These are phyloP conservation scores for Busseola fusca DNA, from an alignment of 2,888 invertebrate species.

Conservation along the genomic window DNA sequence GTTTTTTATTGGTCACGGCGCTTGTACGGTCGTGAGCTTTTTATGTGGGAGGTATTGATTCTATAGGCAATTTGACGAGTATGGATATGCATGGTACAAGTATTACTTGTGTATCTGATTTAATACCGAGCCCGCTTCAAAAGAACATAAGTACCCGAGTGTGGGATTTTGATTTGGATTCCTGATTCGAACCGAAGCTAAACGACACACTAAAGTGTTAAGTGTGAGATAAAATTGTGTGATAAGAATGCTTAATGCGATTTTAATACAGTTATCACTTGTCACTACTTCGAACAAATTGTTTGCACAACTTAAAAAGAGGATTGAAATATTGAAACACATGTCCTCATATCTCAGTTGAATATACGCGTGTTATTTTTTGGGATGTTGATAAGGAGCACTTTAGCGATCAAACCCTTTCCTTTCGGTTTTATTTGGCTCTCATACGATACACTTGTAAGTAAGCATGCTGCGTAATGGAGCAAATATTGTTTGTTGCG, in stretches of 20 bases:
- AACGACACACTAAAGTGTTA: conserved; percentile 47
- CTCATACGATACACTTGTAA: conserved; percentile 45
- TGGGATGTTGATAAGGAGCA: conserved; percentile 58
- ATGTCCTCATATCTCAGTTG: conserved; percentile 47
- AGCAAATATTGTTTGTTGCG: conserved; percentile 52
- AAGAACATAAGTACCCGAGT: conserved; percentile 43
- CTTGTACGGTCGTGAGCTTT: conserved; percentile 69
- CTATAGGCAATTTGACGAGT: conserved; percentile 66
- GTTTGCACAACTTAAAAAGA: conserved; percentile 55
- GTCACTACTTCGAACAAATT: conserved; percentile 55
- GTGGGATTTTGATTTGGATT: conserved; percentile 56
- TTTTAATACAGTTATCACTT: conserved; percentile 56
- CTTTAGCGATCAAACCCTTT: conserved; percentile 58
- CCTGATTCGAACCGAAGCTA: conserved; percentile 49
- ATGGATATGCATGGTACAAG: conserved; percentile 61
- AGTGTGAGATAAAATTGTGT: conserved; percentile 45
- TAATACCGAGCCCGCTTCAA: conserved; percentile 46
- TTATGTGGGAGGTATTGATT: conserved; percentile 75
- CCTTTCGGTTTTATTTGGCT: conserved; percentile 51
- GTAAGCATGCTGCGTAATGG: conserved; percentile 54
- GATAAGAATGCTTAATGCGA: conserved; percentile 53
- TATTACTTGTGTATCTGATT: conserved; percentile 63
- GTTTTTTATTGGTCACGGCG: conserved; percentile 78
- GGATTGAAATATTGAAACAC: conserved; percentile 46
- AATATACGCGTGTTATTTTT: conserved; percentile 55